Evolutionary conservation across 2,888 invertebrate genomes (phyloP), one percentile per base, ranked within the genome.

Genomic region (Ferrisia virgata): DNA sequence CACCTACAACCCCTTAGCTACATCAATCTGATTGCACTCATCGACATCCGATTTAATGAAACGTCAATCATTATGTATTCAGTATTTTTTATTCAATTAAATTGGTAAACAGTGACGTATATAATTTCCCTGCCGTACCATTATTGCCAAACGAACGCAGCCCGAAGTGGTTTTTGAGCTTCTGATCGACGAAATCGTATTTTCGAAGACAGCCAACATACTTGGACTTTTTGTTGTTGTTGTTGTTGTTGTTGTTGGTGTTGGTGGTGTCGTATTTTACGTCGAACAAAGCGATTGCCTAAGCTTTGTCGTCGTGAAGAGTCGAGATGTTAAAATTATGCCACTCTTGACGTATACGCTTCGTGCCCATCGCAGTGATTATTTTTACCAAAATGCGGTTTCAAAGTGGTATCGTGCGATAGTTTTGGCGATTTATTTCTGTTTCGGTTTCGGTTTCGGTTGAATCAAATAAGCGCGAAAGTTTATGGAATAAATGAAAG

Each of bases 31-130:
- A 33, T 2, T n/a, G 31, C n/a, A 6, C n/a, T 18, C 31, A 72
- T 72, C 72, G 72, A 72, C 72, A 33, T 72, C n/a, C 72, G 72
- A 72, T 72, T 33, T 72, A 72, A 72, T 72, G 72, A 72, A 72
- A 72, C 33, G 72, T 72, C 72, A 72, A 72, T 72, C 72, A 72
- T 69, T 69, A 69, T 69, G n/a, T n/a, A 64, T 64, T 72, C 72
- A 18, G 33, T 31, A 72, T 72, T 72, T 72, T 72, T 72, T 33
- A 72, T 72, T 72, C 72, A 33, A 72, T 72, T 72, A 58, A 25
- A 58, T 33, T 33, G 6, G 72, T 72, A 72, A 72, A 72, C 72
- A 72, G 33, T 28, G 36, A 13, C n/a, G 72, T 33, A 18, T 53
- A n/a, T n/a, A 31, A 33, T 72, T 72, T 72, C n/a, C n/a, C n/a